A percentile compares a stretch with the other conserved stretches of the same genome.
These are phyloP conservation scores for Mustelus asterias DNA, from an alignment of 2,113 vertebrate species.

Conservation along the genomic window DNA sequence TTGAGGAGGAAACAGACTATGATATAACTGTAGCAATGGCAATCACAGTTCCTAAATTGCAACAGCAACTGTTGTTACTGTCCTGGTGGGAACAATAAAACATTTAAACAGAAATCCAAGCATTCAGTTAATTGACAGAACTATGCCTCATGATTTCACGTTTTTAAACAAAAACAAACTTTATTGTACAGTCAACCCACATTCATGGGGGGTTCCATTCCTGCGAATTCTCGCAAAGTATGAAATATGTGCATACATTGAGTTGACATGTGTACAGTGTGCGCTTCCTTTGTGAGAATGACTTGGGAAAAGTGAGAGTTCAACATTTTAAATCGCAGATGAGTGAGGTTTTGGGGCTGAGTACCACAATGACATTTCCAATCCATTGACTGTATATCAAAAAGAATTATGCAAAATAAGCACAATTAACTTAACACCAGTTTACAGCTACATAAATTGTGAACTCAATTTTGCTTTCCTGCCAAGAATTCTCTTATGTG, in stretches of 20 bases:
- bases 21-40: background rate
- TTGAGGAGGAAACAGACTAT: background rate
- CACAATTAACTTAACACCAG: too few species aligned
- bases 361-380: too few species aligned
- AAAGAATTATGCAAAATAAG: background rate
- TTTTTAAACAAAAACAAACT: background rate
- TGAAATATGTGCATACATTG: too few species aligned
- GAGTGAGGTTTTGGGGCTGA: too few species aligned
- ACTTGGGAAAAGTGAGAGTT: too few species aligned
- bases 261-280: too few species aligned
- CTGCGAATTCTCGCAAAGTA: too few species aligned
- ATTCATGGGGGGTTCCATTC: too few species aligned
- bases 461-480: background rate
- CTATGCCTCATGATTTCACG: background rate
- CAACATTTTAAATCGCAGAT: too few species aligned
- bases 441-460: background rate
- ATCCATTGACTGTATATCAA: background rate
- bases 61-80: too few species aligned
- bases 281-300: too few species aligned
- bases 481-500: background rate
- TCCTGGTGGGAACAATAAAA: background rate
- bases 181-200: background rate
- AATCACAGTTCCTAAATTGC: too few species aligned
- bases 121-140: background rate
- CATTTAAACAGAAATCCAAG: background rate